Conservation (phyloP, 1,140 invertebrate species). For the Lineus longissimus region DNA sequence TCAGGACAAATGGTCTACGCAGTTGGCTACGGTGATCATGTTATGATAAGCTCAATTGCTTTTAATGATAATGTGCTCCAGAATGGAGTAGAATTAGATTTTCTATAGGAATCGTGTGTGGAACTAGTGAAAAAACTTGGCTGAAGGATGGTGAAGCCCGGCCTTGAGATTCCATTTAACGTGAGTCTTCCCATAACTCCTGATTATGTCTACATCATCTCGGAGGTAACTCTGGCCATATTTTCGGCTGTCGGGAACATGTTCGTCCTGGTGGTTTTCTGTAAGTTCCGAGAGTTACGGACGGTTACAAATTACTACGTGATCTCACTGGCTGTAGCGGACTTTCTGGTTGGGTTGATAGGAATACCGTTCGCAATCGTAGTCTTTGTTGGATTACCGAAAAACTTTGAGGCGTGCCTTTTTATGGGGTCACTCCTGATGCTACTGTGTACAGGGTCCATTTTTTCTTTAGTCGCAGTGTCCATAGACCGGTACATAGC, state of each 20-base stretch:
- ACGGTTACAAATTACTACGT: constrained; percentile 88
- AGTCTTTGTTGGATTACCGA: constrained; percentile 70
- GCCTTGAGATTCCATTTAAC: constrained; percentile 57
- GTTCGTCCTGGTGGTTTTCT: constrained; percentile 79
- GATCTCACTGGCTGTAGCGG: constrained; percentile 78
- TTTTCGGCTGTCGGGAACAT: constrained; percentile 78
- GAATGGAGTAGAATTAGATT: too few relatives aligned
- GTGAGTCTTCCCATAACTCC: constrained; percentile 15
- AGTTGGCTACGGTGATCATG: too few relatives aligned
- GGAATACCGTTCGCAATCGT: constrained; percentile 83
- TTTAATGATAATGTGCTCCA: too few relatives aligned
- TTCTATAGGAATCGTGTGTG: too few relatives aligned
- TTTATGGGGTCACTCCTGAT: constrained; percentile 83
- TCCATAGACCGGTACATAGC: constrained; percentile 90
- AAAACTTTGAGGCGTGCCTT: constrained; percentile 70
- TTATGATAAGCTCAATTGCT: too few relatives aligned
- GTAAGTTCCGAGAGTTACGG: constrained; percentile 69
- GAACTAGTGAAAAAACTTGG: too few relatives aligned
- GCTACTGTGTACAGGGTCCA: constrained; percentile 85
- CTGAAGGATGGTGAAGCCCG: too few relatives aligned
- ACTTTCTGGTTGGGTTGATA: constrained; percentile 65
- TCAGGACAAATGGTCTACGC: too few relatives aligned
- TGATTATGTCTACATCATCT: constrained; percentile 61
- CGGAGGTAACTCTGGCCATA: constrained; percentile 76
- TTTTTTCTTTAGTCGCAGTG: constrained; percentile 85